A percentile compares a stretch with the other conserved stretches of the same genome.
These are phyloP conservation scores for Phaethornis superciliosus DNA, from an alignment of 2,113 vertebrate species.

Conservation along the genomic window DNA sequence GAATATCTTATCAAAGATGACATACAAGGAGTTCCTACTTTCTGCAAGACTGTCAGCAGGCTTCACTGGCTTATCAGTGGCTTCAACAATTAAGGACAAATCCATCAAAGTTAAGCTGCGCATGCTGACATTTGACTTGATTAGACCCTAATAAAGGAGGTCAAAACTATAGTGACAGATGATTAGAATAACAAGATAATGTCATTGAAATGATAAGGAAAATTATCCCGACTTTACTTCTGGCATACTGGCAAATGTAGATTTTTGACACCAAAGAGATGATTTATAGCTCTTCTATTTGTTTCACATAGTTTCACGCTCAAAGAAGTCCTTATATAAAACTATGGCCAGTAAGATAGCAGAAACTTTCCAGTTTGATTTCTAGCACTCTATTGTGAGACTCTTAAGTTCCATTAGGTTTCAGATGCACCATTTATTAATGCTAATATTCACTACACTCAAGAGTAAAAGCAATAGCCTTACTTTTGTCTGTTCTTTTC, in stretches of 20 bases:
- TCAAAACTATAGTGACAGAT: background rate
- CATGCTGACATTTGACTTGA: background rate
- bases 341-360: background rate
- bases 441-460: background rate
- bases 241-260: background rate
- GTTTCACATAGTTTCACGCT: background rate
- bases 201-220: background rate
- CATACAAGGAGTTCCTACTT: background rate
- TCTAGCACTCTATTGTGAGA: background rate
- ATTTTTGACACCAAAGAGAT: background rate
- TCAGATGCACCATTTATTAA: background rate
- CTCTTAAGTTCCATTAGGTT: background rate
- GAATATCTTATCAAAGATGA: background rate
- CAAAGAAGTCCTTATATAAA: background rate
- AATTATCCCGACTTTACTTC: background rate
- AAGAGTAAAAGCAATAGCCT: background rate
- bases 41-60: background rate
- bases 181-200: background rate
- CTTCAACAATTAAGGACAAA: background rate
- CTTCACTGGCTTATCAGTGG: background rate
- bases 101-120: background rate
- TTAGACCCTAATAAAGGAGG: background rate
- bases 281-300: background rate
- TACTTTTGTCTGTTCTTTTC: background rate
- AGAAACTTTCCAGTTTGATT: background rate